Base-by-base conservation (phyloP, 2,888 invertebrate species). In the Noctua janthina region DNA sequence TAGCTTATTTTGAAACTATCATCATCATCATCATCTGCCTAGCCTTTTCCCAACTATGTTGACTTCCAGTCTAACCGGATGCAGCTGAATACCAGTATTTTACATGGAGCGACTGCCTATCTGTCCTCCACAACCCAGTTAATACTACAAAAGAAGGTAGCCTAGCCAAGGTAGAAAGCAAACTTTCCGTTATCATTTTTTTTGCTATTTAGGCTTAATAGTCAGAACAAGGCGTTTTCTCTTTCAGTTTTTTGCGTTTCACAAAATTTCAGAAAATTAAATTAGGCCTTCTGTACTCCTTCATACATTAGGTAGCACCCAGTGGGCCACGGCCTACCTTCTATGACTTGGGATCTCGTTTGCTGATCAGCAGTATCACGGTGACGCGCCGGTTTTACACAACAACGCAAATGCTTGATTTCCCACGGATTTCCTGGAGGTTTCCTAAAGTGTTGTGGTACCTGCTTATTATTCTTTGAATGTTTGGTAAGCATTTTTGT, bases 361-460 rank as follows among this genome's bases (percentile, higher is more conserved):
- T 64, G 51, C 81, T 43, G 85, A 76, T 78, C 85, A 81, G 87
- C 85, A 49, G 59, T 29, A 62, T 86, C 78, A 87, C 35, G 54
- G 62, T 86, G 86, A 86, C 78, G 15, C 43, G 23, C 1, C 39
- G 2, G 39, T 71, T 43, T 70, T 62, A 29, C 39, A 51, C 73
- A 74, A 51, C 64, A 70, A 56, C 62, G 64, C 87, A 51, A 84
- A 84, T 86, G 86, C 74, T 78, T 59, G 15, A 74, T 72, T 86
- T 87, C 86, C 85, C 86, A 84, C 86, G 81, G 81, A 81, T 76
- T 84, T 84, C 43, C 70, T 67, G 11, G 49, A 51, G 71, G 72
- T 78, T 79, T 56, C 23, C 17, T 67, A 66, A 72, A 83, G 7
- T 69, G 29, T 29, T 66, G 66, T 6, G 17, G 17, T 71, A 46